Evolutionary conservation across 1,140 invertebrate genomes (phyloP).

Genomic region (Tachypleus tridentatus): DNA sequence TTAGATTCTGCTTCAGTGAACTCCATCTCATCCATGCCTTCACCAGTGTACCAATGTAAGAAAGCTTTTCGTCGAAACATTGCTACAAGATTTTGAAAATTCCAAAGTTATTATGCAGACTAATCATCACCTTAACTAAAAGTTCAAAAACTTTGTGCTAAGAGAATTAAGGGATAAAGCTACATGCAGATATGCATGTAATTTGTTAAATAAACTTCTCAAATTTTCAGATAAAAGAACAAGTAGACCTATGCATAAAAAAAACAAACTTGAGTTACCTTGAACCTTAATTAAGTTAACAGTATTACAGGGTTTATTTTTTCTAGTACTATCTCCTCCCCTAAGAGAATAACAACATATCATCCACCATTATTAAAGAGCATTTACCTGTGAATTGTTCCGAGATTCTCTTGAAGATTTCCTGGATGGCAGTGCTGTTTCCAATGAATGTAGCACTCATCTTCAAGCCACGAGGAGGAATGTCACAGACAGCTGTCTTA

Average conservation of each 20-base stretch:
- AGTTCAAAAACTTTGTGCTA: too few relatives aligned
- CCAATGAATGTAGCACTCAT: slow-evolving; percentile 45
- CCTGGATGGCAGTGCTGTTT: slow-evolving; percentile 37
- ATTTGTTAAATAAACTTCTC: neutral
- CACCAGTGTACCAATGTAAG: slow-evolving; percentile 34
- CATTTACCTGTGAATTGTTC: slow-evolving; percentile 35
- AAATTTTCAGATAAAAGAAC: neutral
- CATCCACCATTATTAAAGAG: slow-evolving; percentile 23
- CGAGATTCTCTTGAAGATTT: slow-evolving; percentile 42
- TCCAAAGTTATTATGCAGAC: neutral
- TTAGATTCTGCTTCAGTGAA: too few relatives aligned
- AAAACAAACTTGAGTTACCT: neutral
- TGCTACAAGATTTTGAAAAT: slow-evolving; percentile 33
- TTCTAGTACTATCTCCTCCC: neutral
- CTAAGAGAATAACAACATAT: neutral
- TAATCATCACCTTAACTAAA: too few relatives aligned
- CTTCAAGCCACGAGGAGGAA: slow-evolving; percentile 43
- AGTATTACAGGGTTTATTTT: neutral
- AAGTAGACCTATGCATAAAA: neutral
- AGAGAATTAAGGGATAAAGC: too few relatives aligned
- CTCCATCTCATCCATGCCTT: too few relatives aligned
- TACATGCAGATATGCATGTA: neutral
- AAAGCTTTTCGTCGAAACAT: slow-evolving; percentile 89
- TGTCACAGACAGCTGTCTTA: slow-evolving; percentile 41
- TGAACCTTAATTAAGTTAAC: neutral